Evolutionary conservation across 2,888 invertebrate genomes (phyloP).

Genomic region (Pyrocoelia pectoralis): DNA sequence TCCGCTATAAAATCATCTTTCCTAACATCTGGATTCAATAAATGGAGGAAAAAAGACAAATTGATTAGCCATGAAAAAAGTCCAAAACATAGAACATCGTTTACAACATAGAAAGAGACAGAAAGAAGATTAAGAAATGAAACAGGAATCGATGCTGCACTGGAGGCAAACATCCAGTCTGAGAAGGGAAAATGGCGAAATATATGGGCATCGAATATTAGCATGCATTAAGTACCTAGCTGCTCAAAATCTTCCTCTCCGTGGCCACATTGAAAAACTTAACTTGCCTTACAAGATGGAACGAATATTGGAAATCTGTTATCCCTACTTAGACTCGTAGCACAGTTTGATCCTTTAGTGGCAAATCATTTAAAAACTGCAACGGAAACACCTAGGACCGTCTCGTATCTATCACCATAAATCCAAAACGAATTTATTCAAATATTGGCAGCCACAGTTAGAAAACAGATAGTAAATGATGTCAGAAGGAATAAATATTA

Average conservation of each 20-base stretch:
- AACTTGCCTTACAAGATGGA: too few relatives aligned
- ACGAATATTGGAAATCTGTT: not conserved
- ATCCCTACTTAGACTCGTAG: not conserved
- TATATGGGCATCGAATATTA: not conserved
- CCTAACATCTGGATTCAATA: too few relatives aligned
- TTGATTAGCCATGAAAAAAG: too few relatives aligned
- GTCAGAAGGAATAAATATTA: slow-evolving; percentile 30
- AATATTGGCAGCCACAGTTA: slow-evolving; percentile 33
- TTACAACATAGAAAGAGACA: too few relatives aligned
- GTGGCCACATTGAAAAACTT: not conserved
- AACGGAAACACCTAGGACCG: slow-evolving; percentile 29
- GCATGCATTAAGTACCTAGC: not conserved
- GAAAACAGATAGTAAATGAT: slow-evolving; percentile 30
- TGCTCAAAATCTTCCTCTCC: not conserved
- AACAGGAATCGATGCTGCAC: too few relatives aligned
- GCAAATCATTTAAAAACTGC: slow-evolving; percentile 35
- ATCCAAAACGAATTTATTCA: slow-evolving; percentile 42
- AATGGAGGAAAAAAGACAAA: too few relatives aligned
- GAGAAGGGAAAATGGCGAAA: too few relatives aligned
- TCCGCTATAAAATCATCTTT: too few relatives aligned
- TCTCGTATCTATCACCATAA: slow-evolving; percentile 39
- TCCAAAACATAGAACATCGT: too few relatives aligned
- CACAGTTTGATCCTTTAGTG: slow-evolving; percentile 19
- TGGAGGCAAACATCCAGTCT: too few relatives aligned
- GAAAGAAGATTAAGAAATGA: too few relatives aligned